Conservation (phyloP, 2,888 invertebrate genomes). For the Neuroscelio doddi region DNA sequence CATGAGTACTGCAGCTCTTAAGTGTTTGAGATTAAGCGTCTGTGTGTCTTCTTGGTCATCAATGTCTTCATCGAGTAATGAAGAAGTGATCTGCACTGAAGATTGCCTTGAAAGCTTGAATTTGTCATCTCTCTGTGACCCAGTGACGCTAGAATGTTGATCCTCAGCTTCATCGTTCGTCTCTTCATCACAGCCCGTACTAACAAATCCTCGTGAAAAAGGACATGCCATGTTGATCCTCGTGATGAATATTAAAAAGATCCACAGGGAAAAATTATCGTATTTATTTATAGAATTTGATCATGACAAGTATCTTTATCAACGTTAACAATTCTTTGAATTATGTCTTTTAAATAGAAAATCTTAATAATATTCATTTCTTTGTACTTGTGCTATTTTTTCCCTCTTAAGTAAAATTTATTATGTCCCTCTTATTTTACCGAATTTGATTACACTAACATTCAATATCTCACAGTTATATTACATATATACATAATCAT, state of each 20-base stretch:
- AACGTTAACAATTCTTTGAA: too few relatives aligned
- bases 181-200: constrained; percentile 46
- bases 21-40: constrained; percentile 83
- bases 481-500: too few relatives aligned
- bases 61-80: constrained; percentile 73
- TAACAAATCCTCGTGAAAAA: constrained; percentile 57
- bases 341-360: too few relatives aligned
- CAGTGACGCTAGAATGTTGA: too few relatives aligned
- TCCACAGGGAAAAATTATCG: background rate
- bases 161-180: constrained; percentile 39
- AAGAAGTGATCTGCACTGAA: constrained; percentile 77
- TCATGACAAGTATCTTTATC: too few relatives aligned
- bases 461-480: too few relatives aligned
- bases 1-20: constrained; percentile 86
- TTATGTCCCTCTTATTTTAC: too few relatives aligned
- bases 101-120: constrained; percentile 76
- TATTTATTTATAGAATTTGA: too few relatives aligned
- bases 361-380: too few relatives aligned
- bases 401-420: too few relatives aligned
- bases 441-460: too few relatives aligned
- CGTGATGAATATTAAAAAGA: constrained; percentile 4
- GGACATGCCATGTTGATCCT: constrained; percentile 66
- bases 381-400: too few relatives aligned
- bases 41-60: constrained; percentile 78
- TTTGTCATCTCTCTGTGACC: constrained; percentile 44